These are phyloP conservation scores for Galago senegalensis DNA, from an alignment of 2,797 vertebrate species.

Conservation along the genomic window DNA sequence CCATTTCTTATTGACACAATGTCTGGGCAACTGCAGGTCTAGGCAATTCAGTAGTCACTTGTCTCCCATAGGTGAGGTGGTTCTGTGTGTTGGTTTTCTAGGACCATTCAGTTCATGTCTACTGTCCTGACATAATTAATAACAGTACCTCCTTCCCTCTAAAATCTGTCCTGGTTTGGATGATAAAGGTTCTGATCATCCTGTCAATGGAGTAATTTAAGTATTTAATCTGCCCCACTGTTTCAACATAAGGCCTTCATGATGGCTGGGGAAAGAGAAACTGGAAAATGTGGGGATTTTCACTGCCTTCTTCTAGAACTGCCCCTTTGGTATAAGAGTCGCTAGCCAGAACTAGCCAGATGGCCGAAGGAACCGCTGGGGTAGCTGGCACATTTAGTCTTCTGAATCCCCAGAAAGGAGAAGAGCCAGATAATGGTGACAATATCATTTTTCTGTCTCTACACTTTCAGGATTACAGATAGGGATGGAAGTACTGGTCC, in stretches of 20 bases:
- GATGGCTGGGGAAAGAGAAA: neutral
- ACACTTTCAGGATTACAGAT: neutral
- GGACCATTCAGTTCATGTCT: neutral
- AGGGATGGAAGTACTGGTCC: accelerated
- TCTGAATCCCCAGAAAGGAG: neutral
- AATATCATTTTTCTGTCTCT: neutral
- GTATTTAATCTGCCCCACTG: neutral
- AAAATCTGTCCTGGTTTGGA: neutral
- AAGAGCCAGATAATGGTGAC: neutral
- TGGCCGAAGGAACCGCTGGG: neutral
- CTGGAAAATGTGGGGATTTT: neutral
- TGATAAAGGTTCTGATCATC: neutral
- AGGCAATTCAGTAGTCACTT: neutral
- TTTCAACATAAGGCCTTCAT: neutral
- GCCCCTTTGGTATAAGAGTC: neutral
- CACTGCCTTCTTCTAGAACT: neutral
- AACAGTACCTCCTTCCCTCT: neutral
- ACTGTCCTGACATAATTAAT: neutral
- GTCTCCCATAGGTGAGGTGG: neutral
- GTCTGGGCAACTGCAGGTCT: neutral
- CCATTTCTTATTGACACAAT: neutral
- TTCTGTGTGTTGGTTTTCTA: neutral
- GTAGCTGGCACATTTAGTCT: neutral
- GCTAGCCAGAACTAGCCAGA: neutral
- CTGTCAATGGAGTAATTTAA: neutral